Conservation (phyloP, 2,888 invertebrate genomes). For the Pilophorus perplexus region DNA sequence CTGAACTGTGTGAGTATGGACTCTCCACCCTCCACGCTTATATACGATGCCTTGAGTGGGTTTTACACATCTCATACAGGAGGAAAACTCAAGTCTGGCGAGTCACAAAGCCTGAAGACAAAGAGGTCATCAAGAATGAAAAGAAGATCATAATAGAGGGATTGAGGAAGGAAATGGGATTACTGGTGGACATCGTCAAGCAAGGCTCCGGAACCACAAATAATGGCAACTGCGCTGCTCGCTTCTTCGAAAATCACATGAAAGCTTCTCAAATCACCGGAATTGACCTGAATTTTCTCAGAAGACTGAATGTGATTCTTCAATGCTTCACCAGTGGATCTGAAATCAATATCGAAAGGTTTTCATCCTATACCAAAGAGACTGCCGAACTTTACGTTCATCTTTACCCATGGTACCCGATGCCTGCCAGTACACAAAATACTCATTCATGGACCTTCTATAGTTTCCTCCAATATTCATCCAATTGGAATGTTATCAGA, state of each 20-base stretch:
- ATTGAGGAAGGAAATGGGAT: too few species aligned
- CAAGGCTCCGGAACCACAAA: neutral
- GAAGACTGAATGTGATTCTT: conserved; percentile 44
- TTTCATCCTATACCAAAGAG: conserved; percentile 7
- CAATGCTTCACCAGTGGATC: conserved; percentile 43
- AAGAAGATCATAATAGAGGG: neutral
- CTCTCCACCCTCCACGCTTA: conserved; percentile 7
- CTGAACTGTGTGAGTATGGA: neutral
- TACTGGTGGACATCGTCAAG: neutral
- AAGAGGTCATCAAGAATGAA: neutral
- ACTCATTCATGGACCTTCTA: too few species aligned
- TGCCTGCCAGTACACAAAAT: too few species aligned
- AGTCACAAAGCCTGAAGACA: conserved; percentile 5
- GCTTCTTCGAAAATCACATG: too few species aligned
- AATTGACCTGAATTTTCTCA: too few species aligned
- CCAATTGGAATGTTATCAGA: too few species aligned
- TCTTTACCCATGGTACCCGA: conserved; percentile 8
- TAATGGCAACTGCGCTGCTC: too few species aligned
- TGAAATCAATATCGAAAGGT: neutral
- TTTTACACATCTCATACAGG: neutral
- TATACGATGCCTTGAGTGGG: neutral
- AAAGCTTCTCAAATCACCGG: too few species aligned
- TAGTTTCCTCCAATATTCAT: too few species aligned
- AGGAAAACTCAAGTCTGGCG: neutral
- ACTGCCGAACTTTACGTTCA: conserved; percentile 1